Evolutionary conservation across 92 coral and sea anemone species (phyloP), one percentile per base, ranked within the genome.

Genomic region (Heliopora coerulea): DNA sequence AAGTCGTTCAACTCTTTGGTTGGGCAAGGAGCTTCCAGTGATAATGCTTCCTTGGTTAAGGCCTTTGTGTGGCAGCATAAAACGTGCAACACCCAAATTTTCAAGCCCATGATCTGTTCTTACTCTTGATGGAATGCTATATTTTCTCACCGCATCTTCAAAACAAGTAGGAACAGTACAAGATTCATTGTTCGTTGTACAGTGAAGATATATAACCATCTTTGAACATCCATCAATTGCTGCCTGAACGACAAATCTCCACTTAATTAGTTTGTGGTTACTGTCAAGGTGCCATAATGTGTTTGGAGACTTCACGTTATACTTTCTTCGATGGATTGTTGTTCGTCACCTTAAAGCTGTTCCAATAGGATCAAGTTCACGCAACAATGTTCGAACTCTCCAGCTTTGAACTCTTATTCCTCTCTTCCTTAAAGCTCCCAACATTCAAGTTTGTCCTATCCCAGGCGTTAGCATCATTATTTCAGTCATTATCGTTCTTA

Each of bases 331-430:
- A 33, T 62, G 49, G 44, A 62, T 25, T 62, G 69, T 62, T 15
- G 69, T 49, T 33, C 18, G 44, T 49, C 69, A 62, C 29, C 69
- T 33, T 37, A 35, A 62, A 33, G 69, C 49, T 56, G 72, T 60
- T 23, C 82, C 59, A 29, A 34, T 21, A 32, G 82, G 82, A 54
- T 78, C 82, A 60, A 73, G 61, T 73, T 56, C 78, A 39, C 61
- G 59, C 49, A 73, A 54, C 42, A 73, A 42, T 49, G 42, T 65
- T 56, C 54, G 65, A 32, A 46, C 74, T 46, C 41, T 68, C 40
- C 56, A 57, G 21, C 59, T 20, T 57, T 68, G 59, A 20, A 68
- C 35, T 41, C 33, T 68, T 57, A 68, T 31, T 54, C 74, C 59
- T 26, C 74, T 54, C 58, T 19, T 68, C 21, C 58, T 54, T 27